Evolutionary conservation across 2,113 vertebrate species (phyloP), one percentile per base, ranked within the genome.

Genomic region (Ornithorhynchus anatinus): DNA sequence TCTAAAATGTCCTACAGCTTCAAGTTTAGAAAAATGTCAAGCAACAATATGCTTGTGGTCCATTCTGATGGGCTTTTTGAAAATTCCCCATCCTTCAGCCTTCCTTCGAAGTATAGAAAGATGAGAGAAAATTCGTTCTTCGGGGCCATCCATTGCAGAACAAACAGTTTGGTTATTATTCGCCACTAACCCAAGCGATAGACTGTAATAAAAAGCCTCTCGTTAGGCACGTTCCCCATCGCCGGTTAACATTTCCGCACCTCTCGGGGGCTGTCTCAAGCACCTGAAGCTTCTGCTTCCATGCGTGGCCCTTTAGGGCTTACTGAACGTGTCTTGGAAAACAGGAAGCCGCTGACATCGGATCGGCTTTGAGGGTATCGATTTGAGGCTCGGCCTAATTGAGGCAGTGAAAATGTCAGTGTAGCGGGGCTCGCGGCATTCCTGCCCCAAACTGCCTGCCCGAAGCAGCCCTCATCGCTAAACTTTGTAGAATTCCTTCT

Each of bases 81-180:
- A 47, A 84, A 74, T 64, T 32, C 29, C 23, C 60, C 65, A 65
- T 70, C 79, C 78, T 40, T 68, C 69, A 66, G 27, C 43, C 60
- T 40, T 77, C 25, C 54, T 65, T 79, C 72, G 42, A 63, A 44
- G 58, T 63, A 57, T 60, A 75, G 73, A 72, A 80, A 82, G 68
- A 72, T 78, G 76, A 80, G 69, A 85, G 86, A 79, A 83, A 79
- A 77, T 77, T 67, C 6, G 10, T 53, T 69, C 32, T 80, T 70
- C 53, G 51, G 39, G 48, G 44, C 39, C 42, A 15, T 22, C 51
- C 2, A n/a, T 52, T 67, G 72, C 71, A n/a, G 39, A 50, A 63
- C 58, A 72, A 50, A 63, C 58, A 72, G 69, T 69, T 80, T 70
- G 63, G 60, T 63, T 77, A 69, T 82, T 80, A 77, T 73, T 75